Evolutionary conservation across 2,113 vertebrate species (phyloP).

Genomic region (Semnornis frantzii): DNA sequence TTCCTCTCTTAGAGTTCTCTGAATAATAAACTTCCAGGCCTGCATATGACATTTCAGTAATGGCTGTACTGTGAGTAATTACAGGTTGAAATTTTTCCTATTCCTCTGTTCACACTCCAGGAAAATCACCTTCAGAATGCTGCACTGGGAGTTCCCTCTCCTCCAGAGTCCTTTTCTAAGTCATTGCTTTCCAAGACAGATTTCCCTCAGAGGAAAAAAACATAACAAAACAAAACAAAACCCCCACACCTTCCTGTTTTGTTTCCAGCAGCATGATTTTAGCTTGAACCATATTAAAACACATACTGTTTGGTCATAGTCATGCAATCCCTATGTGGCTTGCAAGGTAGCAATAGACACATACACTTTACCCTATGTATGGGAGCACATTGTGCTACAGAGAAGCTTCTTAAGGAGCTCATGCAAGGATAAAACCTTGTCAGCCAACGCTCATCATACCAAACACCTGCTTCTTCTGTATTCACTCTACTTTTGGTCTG

Average conservation of each 20-base stretch:
- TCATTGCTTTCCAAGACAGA: neutral
- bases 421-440: neutral
- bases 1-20: neutral
- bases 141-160: neutral
- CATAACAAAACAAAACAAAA: too few relatives aligned
- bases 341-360: neutral
- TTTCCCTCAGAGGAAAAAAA: neutral
- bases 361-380: accelerated
- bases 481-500: neutral
- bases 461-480: neutral
- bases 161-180: neutral
- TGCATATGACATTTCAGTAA: neutral
- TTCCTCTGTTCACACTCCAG: neutral
- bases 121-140: neutral
- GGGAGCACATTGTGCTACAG: accelerated
- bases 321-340: accelerated
- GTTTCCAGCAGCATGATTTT: neutral
- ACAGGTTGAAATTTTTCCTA: neutral
- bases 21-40: neutral
- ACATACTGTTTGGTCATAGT: neutral
- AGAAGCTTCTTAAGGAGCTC: neutral
- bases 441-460: neutral
- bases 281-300: neutral
- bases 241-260: neutral
- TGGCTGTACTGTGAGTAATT: neutral